Evolutionary conservation across 2,888 invertebrate species (phyloP).

Genomic region (Stenodema calcarata): DNA sequence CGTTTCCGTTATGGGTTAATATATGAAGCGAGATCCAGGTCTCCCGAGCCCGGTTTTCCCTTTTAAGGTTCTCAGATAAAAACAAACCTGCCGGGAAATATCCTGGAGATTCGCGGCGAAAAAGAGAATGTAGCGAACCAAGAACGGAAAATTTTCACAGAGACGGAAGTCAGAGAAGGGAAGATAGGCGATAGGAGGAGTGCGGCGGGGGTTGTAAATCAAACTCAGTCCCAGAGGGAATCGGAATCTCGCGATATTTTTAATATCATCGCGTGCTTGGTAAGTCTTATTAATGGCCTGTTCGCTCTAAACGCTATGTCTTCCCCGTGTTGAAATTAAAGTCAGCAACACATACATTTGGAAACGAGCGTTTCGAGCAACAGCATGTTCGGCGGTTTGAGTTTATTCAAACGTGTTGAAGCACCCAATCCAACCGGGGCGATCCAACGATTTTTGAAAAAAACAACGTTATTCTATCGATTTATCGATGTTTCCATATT

Average conservation of each 20-base stretch:
- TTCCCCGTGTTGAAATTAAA: neutral
- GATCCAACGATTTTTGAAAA: no score
- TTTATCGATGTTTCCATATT: no score
- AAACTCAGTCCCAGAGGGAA: neutral
- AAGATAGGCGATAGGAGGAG: neutral
- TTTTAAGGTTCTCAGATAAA: neutral
- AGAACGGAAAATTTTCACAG: neutral
- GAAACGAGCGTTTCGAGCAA: no score
- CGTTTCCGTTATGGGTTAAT: no score
- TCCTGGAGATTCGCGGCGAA: neutral
- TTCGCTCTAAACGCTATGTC: neutral
- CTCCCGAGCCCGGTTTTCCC: neutral
- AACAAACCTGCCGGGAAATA: neutral
- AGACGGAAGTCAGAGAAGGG: neutral
- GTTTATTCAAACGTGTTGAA: no score
- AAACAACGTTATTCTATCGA: no score
- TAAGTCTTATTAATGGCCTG: conserved; percentile 10
- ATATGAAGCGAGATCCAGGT: neutral
- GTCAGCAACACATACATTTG: neutral
- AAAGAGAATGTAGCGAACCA: neutral
- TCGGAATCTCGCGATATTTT: conserved; percentile 19
- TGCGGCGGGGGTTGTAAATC: neutral
- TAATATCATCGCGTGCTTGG: conserved; percentile 19
- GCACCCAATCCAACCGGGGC: no score
- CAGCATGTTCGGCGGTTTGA: no score